Evolutionary conservation across 2,888 invertebrate genomes (phyloP).

Genomic region (Dascillus cervinus): DNA sequence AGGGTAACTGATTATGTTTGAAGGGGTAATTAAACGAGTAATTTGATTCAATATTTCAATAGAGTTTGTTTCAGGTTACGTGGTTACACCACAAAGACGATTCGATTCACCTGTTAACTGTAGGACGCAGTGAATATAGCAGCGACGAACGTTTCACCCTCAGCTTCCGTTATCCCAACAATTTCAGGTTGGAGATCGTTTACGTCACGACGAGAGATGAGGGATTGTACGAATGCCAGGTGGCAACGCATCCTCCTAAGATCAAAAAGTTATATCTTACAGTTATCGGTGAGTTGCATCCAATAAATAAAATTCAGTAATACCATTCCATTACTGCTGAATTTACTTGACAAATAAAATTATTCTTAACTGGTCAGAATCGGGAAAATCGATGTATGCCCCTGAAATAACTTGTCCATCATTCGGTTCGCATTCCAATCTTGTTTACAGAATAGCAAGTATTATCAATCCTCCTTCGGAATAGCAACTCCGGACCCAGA

Average conservation of each 20-base stretch:
- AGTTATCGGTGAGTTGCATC: constrained; percentile 44
- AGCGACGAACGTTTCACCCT: constrained; percentile 51
- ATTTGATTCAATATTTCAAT: background rate
- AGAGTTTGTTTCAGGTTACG: constrained; percentile 46
- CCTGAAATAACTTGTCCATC: too few species aligned
- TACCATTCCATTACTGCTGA: too few species aligned
- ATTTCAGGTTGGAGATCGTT: constrained; percentile 55
- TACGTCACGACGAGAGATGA: constrained; percentile 53
- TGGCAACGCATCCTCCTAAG: constrained; percentile 55
- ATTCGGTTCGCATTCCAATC: too few species aligned
- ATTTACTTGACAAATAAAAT: too few species aligned
- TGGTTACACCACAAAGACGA: constrained; percentile 52
- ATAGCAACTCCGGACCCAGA: too few species aligned
- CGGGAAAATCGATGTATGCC: too few species aligned
- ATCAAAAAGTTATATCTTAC: constrained; percentile 52
- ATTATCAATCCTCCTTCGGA: too few species aligned
- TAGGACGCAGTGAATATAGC: constrained; percentile 50
- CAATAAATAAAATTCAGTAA: too few species aligned
- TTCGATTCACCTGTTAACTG: constrained; percentile 51
- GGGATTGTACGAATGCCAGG: constrained; percentile 58
- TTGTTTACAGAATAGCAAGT: too few species aligned
- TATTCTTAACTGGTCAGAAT: too few species aligned
- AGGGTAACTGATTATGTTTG: background rate
- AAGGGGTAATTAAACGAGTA: background rate
- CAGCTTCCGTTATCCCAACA: constrained; percentile 53